phyloP scores from a whole-genome alignment of 2,888 invertebrate species.

The Julus scandinavius region DNA sequence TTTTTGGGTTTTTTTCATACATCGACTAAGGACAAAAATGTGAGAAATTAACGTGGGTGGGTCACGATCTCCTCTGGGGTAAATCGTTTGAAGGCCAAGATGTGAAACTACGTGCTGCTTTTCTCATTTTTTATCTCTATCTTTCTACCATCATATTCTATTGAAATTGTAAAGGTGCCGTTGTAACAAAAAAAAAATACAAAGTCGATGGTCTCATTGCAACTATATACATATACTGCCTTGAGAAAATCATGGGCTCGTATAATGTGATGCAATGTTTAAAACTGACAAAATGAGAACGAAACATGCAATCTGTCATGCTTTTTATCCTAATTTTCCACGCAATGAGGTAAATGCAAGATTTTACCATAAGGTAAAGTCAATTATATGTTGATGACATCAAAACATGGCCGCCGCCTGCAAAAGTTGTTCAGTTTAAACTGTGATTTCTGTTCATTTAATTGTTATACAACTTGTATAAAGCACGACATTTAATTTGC shows the following conservation, averaged over 20 bases:
- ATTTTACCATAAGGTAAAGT: neutral
- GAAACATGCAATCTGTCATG: neutral
- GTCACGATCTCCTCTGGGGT: constrained; percentile 25
- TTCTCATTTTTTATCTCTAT: neutral
- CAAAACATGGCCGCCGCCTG: neutral
- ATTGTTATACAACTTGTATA: neutral
- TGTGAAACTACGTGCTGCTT: neutral
- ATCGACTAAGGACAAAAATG: neutral
- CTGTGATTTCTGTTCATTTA: neutral
- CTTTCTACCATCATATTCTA: neutral
- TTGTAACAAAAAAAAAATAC: neutral
- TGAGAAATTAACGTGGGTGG: constrained; percentile 2
- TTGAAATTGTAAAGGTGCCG: neutral
- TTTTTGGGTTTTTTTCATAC: neutral
- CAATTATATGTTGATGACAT: neutral
- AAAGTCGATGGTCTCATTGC: neutral
- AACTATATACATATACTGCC: too few species aligned
- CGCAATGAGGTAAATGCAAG: neutral
- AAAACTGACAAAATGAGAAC: neutral
- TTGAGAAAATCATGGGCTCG: constrained; percentile 6
- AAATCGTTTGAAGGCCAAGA: constrained; percentile 10
- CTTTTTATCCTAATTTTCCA: constrained; percentile 22
- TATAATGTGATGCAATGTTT: neutral
- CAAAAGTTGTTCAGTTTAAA: neutral
- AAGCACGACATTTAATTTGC: too few species aligned